Base-by-base conservation (phyloP, 2,797 vertebrate genomes). In the Siniperca scherzeri region DNA sequence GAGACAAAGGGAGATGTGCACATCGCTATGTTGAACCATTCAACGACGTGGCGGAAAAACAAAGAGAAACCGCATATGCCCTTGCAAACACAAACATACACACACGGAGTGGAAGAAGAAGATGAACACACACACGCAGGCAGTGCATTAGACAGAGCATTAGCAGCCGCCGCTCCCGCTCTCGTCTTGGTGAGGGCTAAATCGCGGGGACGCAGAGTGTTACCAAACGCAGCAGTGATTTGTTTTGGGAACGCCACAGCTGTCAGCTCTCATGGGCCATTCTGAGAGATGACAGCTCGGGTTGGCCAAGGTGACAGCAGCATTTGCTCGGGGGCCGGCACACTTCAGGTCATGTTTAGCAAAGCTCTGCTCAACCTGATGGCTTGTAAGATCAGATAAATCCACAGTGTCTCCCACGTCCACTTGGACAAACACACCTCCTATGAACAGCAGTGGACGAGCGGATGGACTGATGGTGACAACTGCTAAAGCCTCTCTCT, bases 311-410 rank as follows among this genome's bases (percentile, higher is more conserved):
- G 93, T 95, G 96, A 96, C 96, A 96, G 94, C 92, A 94, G 90
- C 95, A 93, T 95, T 96, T 96, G 95, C 95, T 96, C 85, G 91
- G 90, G 95, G 95, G 95, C 94, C 84, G 95, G 95, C 94, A 95
- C 93, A 96, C 96, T 96, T 96, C 95, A 96, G 95, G 94, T 96
- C 95, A 95, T 94, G 95, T 96, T 96, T 96, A 93, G 94, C 93
- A 93, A 93, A 95, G 94, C 94, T 95, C 86, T 93, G 93, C 94
- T 96, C 94, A 96, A 94, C 93, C 95, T 95, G 94, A 96, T 94
- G 94, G 95, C 94, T 95, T 96, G 95, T 95, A 96, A 93, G 94
- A 96, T 96, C 95, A 96, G 90, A 96, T 96, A 95, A 96, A 95
- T 96, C 94, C 92, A 92, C 85, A 86, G 84, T 86, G 87, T 93